Conservation (phyloP, 2,888 invertebrate species). For the Watsonalla cultraria region DNA sequence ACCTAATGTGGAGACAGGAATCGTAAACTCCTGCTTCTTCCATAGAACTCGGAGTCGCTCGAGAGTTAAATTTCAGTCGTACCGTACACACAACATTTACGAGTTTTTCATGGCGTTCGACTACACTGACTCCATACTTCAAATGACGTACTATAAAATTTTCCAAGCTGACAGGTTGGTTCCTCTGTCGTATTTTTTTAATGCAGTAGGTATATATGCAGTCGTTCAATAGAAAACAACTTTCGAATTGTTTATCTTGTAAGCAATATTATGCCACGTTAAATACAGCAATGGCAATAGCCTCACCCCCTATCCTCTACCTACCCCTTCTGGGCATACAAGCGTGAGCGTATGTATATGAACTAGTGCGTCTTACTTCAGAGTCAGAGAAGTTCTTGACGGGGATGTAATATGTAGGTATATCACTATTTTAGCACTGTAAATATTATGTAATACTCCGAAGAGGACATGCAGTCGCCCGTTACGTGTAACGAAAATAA, state of each 20-base stretch:
- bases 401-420: slow-evolving; percentile 9
- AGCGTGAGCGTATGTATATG: too few relatives aligned
- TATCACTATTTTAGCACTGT: too few relatives aligned
- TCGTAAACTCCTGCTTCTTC: slow-evolving; percentile 66
- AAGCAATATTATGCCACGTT: too few relatives aligned
- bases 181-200: slow-evolving; percentile 38
- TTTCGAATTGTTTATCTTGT: too few relatives aligned
- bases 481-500: slow-evolving; percentile 35
- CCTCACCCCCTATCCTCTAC: too few relatives aligned
- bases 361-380: too few relatives aligned
- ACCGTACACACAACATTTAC: slow-evolving; percentile 63
- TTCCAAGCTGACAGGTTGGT: slow-evolving; percentile 35
- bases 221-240: too few relatives aligned
- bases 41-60: slow-evolving; percentile 51
- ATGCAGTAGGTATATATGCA: too few relatives aligned
- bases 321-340: too few relatives aligned
- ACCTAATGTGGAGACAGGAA: slow-evolving; percentile 37
- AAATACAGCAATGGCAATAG: too few relatives aligned
- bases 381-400: slow-evolving; percentile 26
- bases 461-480: slow-evolving; percentile 34
- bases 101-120: slow-evolving; percentile 63
- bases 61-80: slow-evolving; percentile 62
- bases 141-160: slow-evolving; percentile 58
- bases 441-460: too few relatives aligned
- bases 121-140: slow-evolving; percentile 46